Evolutionary conservation across 2,113 vertebrate genomes (phyloP), one percentile per base, ranked within the genome.

Genomic region (Rhineura floridana): DNA sequence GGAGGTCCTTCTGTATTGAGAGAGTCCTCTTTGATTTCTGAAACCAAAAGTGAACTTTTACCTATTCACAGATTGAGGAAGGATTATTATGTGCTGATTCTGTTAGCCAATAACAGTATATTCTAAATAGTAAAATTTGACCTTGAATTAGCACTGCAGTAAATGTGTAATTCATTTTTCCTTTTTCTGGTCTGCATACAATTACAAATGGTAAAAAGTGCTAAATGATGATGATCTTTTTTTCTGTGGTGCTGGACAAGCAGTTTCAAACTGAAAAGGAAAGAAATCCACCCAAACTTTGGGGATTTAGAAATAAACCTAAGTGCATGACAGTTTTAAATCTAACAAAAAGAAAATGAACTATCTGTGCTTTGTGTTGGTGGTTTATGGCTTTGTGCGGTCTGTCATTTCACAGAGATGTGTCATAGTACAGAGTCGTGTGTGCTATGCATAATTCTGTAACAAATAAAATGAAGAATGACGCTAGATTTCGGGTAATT

Each of bases 401-500:
- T 90, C 88, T 84, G 67, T 80, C 44, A 80, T 33, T 59, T 44
- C 76, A 69, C 17, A 59, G 19, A 84, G 6, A 39, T 42, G 11
- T 46, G 67, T 81, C 46, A 81, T 36, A 67, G 44, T 81, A 63
- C 25, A 62, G 44, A 87, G 9, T 46, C 59, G 5, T 42, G 69
- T 76, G 81, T 94, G 52, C 50, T 50, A 11, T 75, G 12, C 77
- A 55, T 67, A 55, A 69, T 90, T 92, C 80, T 62, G 39, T 44
- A 63, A 90, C 78, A 90, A 86, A 67, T 72, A 91, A 19, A n/a
- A 4, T 82, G 73, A 90, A 67, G 28, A 44, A 84, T 70, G 50
- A 91, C 76, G 30, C 17, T 88, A 81, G 15, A 69, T 50, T 80
- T 83, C n/a, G 70, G 65, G 87, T 88, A 90, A 8, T 86, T 93